Evolutionary conservation across 2,797 vertebrate genomes (phyloP), one percentile per base, ranked within the genome.

Genomic region (Ptychobarbus kaznakovi): DNA sequence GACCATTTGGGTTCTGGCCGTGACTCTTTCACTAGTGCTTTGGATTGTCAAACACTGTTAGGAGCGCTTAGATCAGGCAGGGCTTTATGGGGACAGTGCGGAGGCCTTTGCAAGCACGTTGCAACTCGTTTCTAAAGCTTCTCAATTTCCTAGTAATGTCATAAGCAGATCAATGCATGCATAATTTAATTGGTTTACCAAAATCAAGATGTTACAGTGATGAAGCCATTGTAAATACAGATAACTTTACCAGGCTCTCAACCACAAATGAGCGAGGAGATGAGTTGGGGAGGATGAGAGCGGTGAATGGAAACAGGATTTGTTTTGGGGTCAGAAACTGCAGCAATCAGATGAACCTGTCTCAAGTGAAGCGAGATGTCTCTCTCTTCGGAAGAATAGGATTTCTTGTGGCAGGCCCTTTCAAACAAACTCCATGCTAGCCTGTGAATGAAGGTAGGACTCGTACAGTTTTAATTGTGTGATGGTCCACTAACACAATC

Each of bases 41-140:
- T 93, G 93, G 93, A 95, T 91, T 95, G 95, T 95, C 95, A 96
- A 95, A 95, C 94, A 93, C 92, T 66, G 92, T 96, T 95, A 94
- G 86, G 80, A 87, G 90, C 88, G 86, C 89, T 94, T 87, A 93
- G 93, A 95, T 94, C 92, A 87, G 66, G 18, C 38, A 81, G 86
- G 79, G 89, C 91, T 94, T 93, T 90, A 92, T 87, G 89, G 91
- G 92, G 92, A 94, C 92, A 91, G 88, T 87, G 81, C 85, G 79
- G 85, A 70, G 51, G 65, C 91, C 88, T 86, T 93, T 92, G 90
- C 82, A 84, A 72, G 86, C 88, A 70, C 56, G 35, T 40, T 88
- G 84, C 86, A 82, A 53, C 86, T 84, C 73, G 51, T 91, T 84
- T 80, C 91, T 91, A 89, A 92, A 92, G 88, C 73, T 80, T 83